phyloP scores from a whole-genome alignment of 2,113 vertebrate species.

The Tenebrosternarchus preto region DNA sequence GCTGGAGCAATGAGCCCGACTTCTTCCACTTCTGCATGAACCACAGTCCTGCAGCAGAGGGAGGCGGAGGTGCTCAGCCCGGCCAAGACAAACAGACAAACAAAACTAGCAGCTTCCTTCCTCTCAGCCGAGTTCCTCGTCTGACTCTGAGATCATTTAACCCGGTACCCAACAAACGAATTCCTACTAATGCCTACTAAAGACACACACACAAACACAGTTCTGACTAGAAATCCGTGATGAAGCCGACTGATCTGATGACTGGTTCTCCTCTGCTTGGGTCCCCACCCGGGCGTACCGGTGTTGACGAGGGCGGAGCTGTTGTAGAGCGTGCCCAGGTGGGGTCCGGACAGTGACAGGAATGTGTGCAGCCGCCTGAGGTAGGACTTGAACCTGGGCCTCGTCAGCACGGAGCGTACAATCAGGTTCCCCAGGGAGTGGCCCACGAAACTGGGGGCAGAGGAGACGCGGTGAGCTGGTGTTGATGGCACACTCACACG shows the following conservation, averaged over 20 bases:
- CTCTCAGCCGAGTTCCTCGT: too few species aligned
- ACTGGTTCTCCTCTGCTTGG: background rate
- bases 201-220: too few species aligned
- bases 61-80: background rate
- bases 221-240: too few species aligned
- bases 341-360: constrained; percentile 95
- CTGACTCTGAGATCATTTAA: too few species aligned
- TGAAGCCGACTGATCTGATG: too few species aligned
- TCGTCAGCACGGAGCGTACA: constrained; percentile 94
- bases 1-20: constrained; percentile 91
- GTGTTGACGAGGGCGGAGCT: constrained; percentile 98
- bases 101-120: too few species aligned
- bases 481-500: background rate
- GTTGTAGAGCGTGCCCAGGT: constrained; percentile 97
- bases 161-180: background rate
- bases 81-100: too few species aligned
- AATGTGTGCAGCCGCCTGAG: constrained; percentile 95
- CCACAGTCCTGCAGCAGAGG: constrained; percentile 84
- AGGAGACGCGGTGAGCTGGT: constrained; percentile 27
- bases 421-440: constrained; percentile 98
- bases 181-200: background rate
- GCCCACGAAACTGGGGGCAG: constrained; percentile 94
- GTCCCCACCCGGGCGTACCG: constrained; percentile 72
- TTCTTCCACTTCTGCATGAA: constrained; percentile 99
- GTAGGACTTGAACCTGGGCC: constrained; percentile 95